phyloP scores from a whole-genome alignment of 2,888 invertebrate genomes.

The Rhorus exstirpatorius region DNA sequence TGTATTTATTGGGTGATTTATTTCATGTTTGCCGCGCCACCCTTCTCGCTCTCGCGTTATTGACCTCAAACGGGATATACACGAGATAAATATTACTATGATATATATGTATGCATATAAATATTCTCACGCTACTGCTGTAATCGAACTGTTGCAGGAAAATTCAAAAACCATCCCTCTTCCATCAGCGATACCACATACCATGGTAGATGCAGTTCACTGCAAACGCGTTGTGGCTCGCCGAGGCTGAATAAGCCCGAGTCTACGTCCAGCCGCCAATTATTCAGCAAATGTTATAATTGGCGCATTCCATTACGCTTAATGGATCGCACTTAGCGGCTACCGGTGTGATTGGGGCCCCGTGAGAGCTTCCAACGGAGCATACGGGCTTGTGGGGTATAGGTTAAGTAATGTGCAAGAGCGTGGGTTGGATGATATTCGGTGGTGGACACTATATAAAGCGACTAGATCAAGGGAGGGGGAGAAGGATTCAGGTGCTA shows the following conservation, averaged over 20 bases:
- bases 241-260: conserved; percentile 62
- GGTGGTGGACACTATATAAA: conserved; percentile 10
- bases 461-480: conserved; percentile 36
- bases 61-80: conserved; percentile 33
- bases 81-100: conserved; percentile 4
- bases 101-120: conserved; percentile 10
- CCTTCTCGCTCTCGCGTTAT: conserved; percentile 59
- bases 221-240: neutral
- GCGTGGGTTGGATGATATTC: conserved; percentile 15
- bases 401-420: conserved; percentile 15
- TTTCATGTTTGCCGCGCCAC: conserved; percentile 81
- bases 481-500: conserved; percentile 75
- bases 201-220: neutral
- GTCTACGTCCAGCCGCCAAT: conserved; percentile 80
- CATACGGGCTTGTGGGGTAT: conserved; percentile 54
- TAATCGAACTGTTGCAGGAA: conserved; percentile 28
- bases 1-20: conserved; percentile 83
- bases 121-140: conserved; percentile 16
- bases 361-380: conserved; percentile 73
- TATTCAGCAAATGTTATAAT: conserved; percentile 86
- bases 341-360: conserved; percentile 83
- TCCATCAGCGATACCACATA: conserved; percentile 21
- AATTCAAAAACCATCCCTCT: conserved; percentile 38
- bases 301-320: conserved; percentile 85
- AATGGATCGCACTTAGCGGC: conserved; percentile 85